Conservation (phyloP, 2,888 invertebrate species). For the Rhogogaster chlorosoma region DNA sequence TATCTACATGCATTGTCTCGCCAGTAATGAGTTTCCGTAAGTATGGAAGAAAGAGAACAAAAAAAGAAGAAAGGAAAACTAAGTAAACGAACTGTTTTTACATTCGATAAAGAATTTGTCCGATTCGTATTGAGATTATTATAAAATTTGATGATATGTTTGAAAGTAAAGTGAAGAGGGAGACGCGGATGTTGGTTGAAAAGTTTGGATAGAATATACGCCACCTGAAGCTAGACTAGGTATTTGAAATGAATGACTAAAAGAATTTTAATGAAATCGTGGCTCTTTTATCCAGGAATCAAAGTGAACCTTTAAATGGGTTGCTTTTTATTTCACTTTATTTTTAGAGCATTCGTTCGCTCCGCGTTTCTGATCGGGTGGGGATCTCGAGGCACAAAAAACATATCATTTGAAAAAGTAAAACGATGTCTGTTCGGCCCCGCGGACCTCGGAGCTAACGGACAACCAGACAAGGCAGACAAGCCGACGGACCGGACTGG, state of each 20-base stretch:
- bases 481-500: constrained; percentile 56
- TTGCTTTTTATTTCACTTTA: constrained; percentile 59
- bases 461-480: constrained; percentile 48
- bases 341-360: constrained; percentile 57
- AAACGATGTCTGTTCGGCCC: constrained; percentile 64
- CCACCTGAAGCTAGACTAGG: constrained; percentile 55
- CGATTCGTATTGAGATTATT: neutral
- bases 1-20: constrained; percentile 16
- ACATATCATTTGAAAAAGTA: constrained; percentile 66
- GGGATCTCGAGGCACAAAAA: constrained; percentile 61
- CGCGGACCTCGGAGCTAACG: constrained; percentile 40
- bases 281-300: constrained; percentile 57
- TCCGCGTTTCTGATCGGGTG: constrained; percentile 64
- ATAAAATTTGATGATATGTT: neutral
- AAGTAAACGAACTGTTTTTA: neutral
- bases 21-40: constrained; percentile 1
- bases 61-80: neutral
- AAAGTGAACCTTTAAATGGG: constrained; percentile 71
- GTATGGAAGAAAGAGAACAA: neutral
- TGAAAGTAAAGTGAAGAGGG: neutral
- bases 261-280: constrained; percentile 78
- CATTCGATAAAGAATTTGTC: neutral
- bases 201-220: neutral
- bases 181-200: neutral
- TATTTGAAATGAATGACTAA: constrained; percentile 76